phyloP scores from a whole-genome alignment of 2,113 vertebrate genomes.

The Hemicordylus capensis region DNA sequence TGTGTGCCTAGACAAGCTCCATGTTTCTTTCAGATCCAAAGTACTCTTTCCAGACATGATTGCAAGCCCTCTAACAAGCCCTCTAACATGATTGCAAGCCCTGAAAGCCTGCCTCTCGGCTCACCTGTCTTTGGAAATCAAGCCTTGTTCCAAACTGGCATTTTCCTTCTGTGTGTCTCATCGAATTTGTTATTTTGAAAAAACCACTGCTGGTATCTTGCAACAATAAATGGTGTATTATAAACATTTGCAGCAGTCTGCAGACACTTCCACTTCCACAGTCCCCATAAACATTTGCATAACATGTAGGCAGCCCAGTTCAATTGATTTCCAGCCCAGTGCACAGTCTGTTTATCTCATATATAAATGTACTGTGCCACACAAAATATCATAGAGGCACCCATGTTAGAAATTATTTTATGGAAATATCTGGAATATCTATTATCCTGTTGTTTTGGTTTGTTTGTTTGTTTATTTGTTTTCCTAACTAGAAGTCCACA shows the following conservation, averaged over 20 bases:
- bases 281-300: neutral
- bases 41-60: no score
- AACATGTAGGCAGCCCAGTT: neutral
- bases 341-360: neutral
- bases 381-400: no score
- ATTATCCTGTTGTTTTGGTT: no score
- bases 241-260: no score
- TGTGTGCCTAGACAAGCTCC: no score
- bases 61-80: neutral
- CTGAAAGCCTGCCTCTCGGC: neutral
- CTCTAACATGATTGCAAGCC: neutral
- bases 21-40: no score
- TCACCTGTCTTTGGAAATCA: neutral
- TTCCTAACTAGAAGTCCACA: neutral
- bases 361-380: neutral
- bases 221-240: neutral
- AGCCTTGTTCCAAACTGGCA: neutral
- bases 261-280: no score
- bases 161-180: neutral
- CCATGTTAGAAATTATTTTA: no score
- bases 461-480: no score
- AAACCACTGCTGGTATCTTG: neutral
- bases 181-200: neutral
- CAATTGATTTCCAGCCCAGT: neutral
- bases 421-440: neutral